Base-by-base conservation (phyloP, 2,888 invertebrate genomes). In the Erebia aethiops region DNA sequence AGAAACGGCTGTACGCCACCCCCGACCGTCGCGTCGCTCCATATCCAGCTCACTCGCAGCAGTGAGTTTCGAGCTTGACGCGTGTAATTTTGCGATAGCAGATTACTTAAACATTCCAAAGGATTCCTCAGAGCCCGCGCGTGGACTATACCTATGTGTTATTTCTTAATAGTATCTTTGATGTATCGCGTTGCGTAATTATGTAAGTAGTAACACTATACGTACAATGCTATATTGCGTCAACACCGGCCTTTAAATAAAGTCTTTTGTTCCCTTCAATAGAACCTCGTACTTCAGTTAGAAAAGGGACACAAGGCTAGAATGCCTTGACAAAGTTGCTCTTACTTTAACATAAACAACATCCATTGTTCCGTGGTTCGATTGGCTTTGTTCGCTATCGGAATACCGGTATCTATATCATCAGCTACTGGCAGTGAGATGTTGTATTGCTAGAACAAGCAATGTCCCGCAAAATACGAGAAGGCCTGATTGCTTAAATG, bases 271-370 rank as follows among this genome's bases (percentile, higher is more conserved):
- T 57, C 56, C 56, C 26, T 26, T 14, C 21, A 13, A 57, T 21
- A 57, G 26, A 14, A 57, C 21, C 26, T 14, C 56, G 56, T 57
- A 18, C 13, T 56, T 56, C 21, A 56, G 9, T 56, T 56, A 21
- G 21, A 56, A 56, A 56, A 56, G 56, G 56, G 56, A 56, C 56
- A 54, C 54, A 21, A 21, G 56, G 56, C 56, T 13, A 21, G 18
- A 56, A 18, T 21, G 26, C 56, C 56, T 57, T 57, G 56, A 26
- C 56, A 57, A 26, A 57, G 21, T 57, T 57, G 21, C 56, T 57
- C 21, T 54, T 54, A 21, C 21, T 57, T 57, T 21, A 26, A 57
- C 21, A 54, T 57, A 57, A 57, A 57, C 21, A 57, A 57, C 10
- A 57, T 21, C 21, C 26, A 26, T 57, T 57, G 26, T 26, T 26